phyloP scores from a whole-genome alignment of 2,113 vertebrate species.

The Rostratula benghalensis region DNA sequence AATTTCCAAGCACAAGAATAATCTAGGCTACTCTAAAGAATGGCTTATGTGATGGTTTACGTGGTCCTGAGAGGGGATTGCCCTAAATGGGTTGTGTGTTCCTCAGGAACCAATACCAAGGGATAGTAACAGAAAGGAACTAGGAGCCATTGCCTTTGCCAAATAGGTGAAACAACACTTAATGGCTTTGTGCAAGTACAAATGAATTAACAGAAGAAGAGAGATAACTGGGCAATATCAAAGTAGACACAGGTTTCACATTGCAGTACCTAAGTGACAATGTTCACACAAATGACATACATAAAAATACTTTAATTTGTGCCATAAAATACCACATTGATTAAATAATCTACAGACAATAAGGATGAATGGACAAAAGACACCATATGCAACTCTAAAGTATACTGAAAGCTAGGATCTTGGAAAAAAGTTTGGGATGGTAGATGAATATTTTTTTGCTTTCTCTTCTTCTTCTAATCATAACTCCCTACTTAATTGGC shows the following conservation, averaged over 20 bases:
- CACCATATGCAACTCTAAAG: not conserved
- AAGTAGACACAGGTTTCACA: not conserved
- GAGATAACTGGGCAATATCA: not conserved
- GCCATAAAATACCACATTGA: not conserved
- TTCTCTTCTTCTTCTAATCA: conserved; percentile 73
- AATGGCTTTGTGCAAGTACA: not conserved
- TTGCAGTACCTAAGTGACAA: not conserved
- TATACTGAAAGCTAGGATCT: not conserved
- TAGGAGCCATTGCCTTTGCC: not conserved
- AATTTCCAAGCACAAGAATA: not conserved
- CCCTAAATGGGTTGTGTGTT: not conserved
- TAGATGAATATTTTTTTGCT: conserved; percentile 77
- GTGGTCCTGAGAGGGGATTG: not conserved
- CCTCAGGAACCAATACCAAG: not conserved
- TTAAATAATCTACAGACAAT: not conserved
- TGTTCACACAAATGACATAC: not conserved
- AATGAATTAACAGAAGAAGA: not conserved
- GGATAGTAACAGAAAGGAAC: not conserved
- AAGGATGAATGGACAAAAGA: not conserved
- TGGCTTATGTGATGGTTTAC: not conserved
- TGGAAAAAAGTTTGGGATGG: conserved; percentile 26
- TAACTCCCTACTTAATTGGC: conserved; percentile 73
- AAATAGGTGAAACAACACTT: not conserved
- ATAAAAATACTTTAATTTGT: conserved; percentile 1
- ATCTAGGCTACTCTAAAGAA: not conserved